Base-by-base conservation (phyloP, 2,113 vertebrate species). In the Callospermophilus lateralis region DNA sequence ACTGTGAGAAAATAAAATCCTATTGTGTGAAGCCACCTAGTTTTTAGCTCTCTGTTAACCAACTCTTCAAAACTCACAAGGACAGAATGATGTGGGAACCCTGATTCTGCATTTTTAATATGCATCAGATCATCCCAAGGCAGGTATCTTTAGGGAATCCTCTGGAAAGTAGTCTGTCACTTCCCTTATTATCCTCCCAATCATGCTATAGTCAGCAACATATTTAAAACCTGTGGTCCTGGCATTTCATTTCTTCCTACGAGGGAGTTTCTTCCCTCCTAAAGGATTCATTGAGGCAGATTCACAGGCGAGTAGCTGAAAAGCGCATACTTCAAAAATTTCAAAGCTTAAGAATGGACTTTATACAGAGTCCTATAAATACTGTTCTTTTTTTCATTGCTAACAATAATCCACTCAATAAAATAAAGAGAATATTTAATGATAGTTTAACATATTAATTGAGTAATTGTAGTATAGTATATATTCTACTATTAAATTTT, bases 401-500 rank as follows among this genome's bases (percentile, higher is more conserved):
- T 74, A 84, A 96, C 5, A 34, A 55, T 39, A 58, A 65, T 20
- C 68, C 9, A 72, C 6, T 51, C 58, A 58, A 10, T 70, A 85
- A 53, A 88, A 89, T 74, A 61, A 63, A 77, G 24, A 17, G 19
- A 30, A 63, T 65, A 74, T 39, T 90, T 70, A 74, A 48, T 78
- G 12, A 55, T 88, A 61, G 24, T 76, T 95, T 84, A 30, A 63
- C 6, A 90, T 20, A 88, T 53, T 83, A 65, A 74, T 58, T 74
- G 34, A 3, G 20, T 86, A 90, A 61, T 70, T 84, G 39, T n/a
- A 74, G 2, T 53, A 84, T 9, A 68, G 32, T 26, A 70, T 65
- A 65, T 61, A 83, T 20, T 42, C 2, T 92, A 30, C 55, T 83
- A 73, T 78, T 74, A 68, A 34, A 61, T 93, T 93, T 96, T 74